These are phyloP conservation scores for Falco berigora DNA, from an alignment of 2,797 vertebrate genomes.

Conservation along the genomic window DNA sequence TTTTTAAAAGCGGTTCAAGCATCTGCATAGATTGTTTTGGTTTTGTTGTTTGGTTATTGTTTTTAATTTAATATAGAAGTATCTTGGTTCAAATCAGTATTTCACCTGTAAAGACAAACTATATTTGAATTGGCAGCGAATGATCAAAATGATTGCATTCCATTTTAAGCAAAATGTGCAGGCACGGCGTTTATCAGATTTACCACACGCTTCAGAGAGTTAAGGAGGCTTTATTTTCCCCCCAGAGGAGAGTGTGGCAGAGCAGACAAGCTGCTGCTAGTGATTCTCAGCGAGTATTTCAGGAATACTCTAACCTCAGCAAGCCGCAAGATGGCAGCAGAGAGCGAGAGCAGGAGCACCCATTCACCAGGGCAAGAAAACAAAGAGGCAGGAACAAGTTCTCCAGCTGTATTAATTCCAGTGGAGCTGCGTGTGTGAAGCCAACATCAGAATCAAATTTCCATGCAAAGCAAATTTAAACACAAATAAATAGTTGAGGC, in stretches of 20 bases:
- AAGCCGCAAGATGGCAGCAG: constrained; percentile 4
- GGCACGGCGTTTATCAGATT: neutral
- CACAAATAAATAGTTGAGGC: rapidly evolving
- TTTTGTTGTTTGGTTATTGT: neutral
- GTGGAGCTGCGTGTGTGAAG: neutral
- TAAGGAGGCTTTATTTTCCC: rapidly evolving
- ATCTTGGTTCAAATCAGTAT: neutral
- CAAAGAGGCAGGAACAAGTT: neutral
- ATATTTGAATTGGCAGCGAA: neutral
- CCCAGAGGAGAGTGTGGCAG: neutral
- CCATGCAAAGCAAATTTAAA: neutral
- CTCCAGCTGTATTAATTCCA: neutral
- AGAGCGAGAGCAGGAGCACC: rapidly evolving
- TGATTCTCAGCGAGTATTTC: neutral
- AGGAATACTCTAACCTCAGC: neutral
- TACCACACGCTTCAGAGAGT: neutral
- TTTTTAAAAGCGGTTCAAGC: neutral
- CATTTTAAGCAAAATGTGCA: neutral
- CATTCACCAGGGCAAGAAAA: rapidly evolving
- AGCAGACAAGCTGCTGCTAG: neutral
- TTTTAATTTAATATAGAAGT: neutral
- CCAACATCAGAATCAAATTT: neutral
- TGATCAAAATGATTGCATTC: neutral
- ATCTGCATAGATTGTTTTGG: neutral
- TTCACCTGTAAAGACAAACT: neutral